Conservation (phyloP, 2,797 vertebrate species). For the Cetoscarus ocellatus region DNA sequence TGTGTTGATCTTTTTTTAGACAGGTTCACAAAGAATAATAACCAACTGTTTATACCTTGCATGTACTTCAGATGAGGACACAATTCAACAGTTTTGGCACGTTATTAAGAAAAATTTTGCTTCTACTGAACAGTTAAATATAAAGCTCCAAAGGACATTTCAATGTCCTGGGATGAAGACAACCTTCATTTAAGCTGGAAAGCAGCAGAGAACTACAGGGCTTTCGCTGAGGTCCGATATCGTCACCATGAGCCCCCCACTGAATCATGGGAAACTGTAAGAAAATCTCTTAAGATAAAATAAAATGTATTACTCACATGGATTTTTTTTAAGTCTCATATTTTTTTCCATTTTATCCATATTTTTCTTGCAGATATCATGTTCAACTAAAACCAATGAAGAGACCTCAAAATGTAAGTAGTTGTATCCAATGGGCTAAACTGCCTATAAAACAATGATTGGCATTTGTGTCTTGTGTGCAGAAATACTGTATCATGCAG, state of each 20-base stretch:
- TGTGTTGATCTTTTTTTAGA: background rate
- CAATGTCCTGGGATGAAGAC: conserved; percentile 48
- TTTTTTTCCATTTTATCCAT: background rate
- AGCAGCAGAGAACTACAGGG: conserved; percentile 7
- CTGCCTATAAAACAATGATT: too few species aligned
- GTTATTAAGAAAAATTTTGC: background rate
- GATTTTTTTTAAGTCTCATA: background rate
- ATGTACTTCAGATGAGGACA: too few species aligned
- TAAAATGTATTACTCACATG: background rate
- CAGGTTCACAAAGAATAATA: background rate
- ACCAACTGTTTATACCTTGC: background rate
- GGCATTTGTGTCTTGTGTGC: too few species aligned
- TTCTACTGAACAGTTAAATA: conserved; percentile 71
- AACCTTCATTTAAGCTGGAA: conserved; percentile 58
- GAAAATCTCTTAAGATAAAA: background rate
- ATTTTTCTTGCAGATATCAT: conserved; percentile 49
- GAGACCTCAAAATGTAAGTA: conserved; percentile 48
- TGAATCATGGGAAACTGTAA: conserved; percentile 57
- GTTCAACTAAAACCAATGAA: conserved; percentile 8
- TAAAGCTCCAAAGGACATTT: conserved; percentile 48
- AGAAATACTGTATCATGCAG: too few species aligned
- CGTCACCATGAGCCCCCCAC: background rate
- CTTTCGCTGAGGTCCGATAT: conserved; percentile 55
- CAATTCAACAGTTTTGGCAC: background rate
- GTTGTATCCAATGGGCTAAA: background rate